phyloP scores from a whole-genome alignment of 2,797 vertebrate species.

The Acanthopagrus latus region DNA sequence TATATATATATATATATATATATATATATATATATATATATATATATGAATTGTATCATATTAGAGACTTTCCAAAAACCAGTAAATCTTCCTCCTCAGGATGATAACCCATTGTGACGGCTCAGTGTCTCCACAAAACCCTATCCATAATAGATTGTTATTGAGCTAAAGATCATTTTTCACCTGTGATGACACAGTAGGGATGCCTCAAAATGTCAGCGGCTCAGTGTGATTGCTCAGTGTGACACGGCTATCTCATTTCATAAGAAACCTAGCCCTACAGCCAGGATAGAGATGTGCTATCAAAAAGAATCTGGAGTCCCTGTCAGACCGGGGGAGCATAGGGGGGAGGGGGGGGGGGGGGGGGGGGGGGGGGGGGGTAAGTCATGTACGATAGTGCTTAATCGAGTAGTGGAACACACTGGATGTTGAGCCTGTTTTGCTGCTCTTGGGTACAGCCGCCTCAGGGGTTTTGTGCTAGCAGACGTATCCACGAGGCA shows the following conservation, averaged over 20 bases:
- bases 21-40: neutral
- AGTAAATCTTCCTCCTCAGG: constrained; percentile 12
- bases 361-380: neutral
- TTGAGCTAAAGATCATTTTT: constrained; percentile 74
- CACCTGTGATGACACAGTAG: constrained; percentile 70
- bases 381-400: neutral
- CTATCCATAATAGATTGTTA: constrained; percentile 78
- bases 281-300: constrained; percentile 8
- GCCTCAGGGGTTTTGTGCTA: constrained; percentile 14
- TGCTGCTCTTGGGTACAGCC: neutral
- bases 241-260: constrained; percentile 64
- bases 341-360: neutral
- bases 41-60: constrained; percentile 22
- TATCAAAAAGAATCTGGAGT: constrained; percentile 20
- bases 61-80: constrained; percentile 11
- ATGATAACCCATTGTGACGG: constrained; percentile 44
- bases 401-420: constrained; percentile 8
- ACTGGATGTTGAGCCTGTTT: constrained; percentile 25
- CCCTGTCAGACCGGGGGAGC: neutral
- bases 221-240: constrained; percentile 68
- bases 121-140: constrained; percentile 35
- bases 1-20: too few relatives aligned
- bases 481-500: constrained; percentile 16
- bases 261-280: constrained; percentile 40
- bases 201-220: constrained; percentile 81